A percentile compares a stretch with the other conserved stretches of the same genome.
Conservation (phyloP, 2,797 vertebrate genomes). For the Pempheris klunzingeri region DNA sequence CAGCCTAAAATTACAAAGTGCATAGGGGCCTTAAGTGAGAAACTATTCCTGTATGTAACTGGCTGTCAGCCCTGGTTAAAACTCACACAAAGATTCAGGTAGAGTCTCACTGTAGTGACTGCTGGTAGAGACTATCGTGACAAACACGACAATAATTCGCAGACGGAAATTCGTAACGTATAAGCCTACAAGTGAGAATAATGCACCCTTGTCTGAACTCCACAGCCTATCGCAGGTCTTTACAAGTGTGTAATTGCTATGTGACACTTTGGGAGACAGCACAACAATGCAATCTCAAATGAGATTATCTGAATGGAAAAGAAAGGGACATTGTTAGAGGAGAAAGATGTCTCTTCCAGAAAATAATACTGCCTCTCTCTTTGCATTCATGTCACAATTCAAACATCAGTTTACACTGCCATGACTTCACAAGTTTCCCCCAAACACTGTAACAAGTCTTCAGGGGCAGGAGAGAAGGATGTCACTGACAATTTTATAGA, state of each 20-base stretch:
- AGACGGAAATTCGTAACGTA: slow-evolving; percentile 31
- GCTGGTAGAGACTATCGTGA: slow-evolving; percentile 6
- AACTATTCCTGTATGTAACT: slow-evolving; percentile 3
- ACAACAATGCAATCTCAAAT: slow-evolving; percentile 70
- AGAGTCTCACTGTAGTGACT: background rate
- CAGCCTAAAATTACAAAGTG: background rate
- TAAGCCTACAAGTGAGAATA: slow-evolving; percentile 45
- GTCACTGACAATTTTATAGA: slow-evolving; percentile 68
- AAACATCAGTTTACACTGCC: slow-evolving; percentile 69
- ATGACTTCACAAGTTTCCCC: slow-evolving; percentile 67
- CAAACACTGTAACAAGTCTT: slow-evolving; percentile 76
- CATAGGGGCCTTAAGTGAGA: background rate
- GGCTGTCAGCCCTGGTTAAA: slow-evolving; percentile 5
- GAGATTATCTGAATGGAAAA: slow-evolving; percentile 69
- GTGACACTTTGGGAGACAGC: slow-evolving; percentile 68
- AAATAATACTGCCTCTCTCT: slow-evolving; percentile 51
- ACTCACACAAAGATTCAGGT: slow-evolving; percentile 3
- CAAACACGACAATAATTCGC: slow-evolving; percentile 25
- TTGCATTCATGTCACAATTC: slow-evolving; percentile 73
- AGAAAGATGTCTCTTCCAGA: slow-evolving; percentile 54
- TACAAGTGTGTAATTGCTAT: slow-evolving; percentile 70
- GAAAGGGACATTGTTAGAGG: slow-evolving; percentile 61
- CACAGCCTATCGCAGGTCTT: slow-evolving; percentile 38
- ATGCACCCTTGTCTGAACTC: slow-evolving; percentile 53
- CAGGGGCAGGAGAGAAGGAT: slow-evolving; percentile 65